These are phyloP conservation scores for Coelopa frigida DNA, from an alignment of 1,140 invertebrate genomes.

Conservation along the genomic window DNA sequence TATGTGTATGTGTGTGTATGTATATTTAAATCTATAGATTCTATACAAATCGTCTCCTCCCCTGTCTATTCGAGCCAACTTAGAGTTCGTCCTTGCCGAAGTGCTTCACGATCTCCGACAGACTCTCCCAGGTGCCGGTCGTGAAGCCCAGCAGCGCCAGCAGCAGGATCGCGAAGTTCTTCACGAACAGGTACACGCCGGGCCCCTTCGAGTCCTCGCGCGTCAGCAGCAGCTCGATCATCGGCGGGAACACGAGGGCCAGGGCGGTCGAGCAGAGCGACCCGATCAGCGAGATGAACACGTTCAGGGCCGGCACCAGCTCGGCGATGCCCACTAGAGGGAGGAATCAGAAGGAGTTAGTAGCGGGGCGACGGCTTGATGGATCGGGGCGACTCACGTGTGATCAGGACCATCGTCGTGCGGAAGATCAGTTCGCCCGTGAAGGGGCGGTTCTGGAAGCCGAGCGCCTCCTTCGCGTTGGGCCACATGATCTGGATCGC, in stretches of 20 bases:
- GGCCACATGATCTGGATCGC: constrained; percentile 61
- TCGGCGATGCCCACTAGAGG: constrained; percentile 68
- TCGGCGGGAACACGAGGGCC: constrained; percentile 82
- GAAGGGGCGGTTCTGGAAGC: constrained; percentile 27
- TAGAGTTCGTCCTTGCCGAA: constrained; percentile 23
- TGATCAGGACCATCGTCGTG: constrained; percentile 57
- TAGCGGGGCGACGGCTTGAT: neutral
- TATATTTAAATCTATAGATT: no score
- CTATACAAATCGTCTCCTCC: no score
- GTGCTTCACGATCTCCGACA: constrained; percentile 51
- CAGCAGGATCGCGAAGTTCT: constrained; percentile 57
- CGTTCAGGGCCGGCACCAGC: constrained; percentile 70
- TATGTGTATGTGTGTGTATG: no score
- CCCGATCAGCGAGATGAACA: constrained; percentile 86
- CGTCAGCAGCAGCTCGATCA: constrained; percentile 69
- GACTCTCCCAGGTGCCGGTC: constrained; percentile 66
- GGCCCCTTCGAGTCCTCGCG: constrained; percentile 47
- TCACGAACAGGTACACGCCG: constrained; percentile 44
- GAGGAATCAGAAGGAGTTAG: neutral
- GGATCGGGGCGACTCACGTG: no score
- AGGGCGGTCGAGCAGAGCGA: constrained; percentile 79
- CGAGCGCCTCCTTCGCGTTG: constrained; percentile 18
- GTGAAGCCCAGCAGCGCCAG: constrained; percentile 63
- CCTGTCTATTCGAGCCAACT: no score
- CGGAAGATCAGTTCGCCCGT: constrained; percentile 57